Base-by-base conservation (phyloP, 2,113 vertebrate genomes). In the Pholis gunnellus region DNA sequence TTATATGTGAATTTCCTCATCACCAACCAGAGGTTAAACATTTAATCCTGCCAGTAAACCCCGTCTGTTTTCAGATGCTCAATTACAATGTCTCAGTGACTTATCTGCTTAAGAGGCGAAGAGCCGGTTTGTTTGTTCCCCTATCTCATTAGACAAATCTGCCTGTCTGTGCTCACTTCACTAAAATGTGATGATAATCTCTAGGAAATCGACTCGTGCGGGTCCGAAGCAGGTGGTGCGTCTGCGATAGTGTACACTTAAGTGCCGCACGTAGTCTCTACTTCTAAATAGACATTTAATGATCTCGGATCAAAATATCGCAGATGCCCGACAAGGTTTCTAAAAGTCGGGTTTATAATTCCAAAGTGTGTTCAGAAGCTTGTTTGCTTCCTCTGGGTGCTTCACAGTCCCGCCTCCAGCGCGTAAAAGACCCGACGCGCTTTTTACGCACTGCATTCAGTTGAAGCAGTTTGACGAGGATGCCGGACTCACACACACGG, bases 381-480 rank as follows among this genome's bases (percentile, higher is more conserved):
- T 7, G 27, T 42, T 34, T 2, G 22, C 22, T 10, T 61, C 29
- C 9, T n/a, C 13, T 7, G n/a, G 9, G 10, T 20, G n/a, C 34
- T 14, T 29, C 29, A 17, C 11, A 75, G 89, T 87, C 89, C 92
- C 93, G 88, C 94, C 94, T 89, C 78, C 83, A 2, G 60, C 27
- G 79, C 68, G 80, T 82, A 88, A 86, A 83, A 68, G 48, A 38
- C 34, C 68, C 2, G 60, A 38, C 63, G 76, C 88, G 85, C 79
- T 76, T 90, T 48, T 90, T 88, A 91, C 86, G 90, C 86, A 75
- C 64, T 0, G 52, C 74, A 72, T 25, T 85, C 64, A 77, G 29
- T 66, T 59, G 63, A 27, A 70, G 63, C 66, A 15, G 4, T 13
- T 13, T 25, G 54, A 56, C 1, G 69, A 83, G 50, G 82, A 84